Percentiles rank a stretch among this genome's conserved stretches.
Evolutionary conservation across 1,140 invertebrate species (phyloP).

Genomic region (Trissolcus basalis): DNA sequence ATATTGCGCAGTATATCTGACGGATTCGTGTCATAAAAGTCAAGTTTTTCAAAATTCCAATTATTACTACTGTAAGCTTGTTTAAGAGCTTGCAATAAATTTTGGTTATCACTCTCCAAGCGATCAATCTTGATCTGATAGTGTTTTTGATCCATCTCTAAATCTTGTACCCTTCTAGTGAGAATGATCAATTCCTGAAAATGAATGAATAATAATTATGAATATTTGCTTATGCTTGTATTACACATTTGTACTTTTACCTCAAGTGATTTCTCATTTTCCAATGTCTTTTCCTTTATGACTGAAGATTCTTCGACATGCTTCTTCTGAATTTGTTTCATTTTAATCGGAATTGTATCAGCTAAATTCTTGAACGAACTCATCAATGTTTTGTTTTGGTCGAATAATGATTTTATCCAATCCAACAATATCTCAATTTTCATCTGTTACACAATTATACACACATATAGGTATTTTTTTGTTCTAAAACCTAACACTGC

Average conservation of each 20-base stretch:
- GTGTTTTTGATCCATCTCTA: constrained; percentile 61
- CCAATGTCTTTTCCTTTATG: constrained; percentile 64
- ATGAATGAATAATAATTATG: constrained; percentile 4
- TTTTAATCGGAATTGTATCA: constrained; percentile 75
- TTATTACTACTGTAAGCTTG: constrained; percentile 64
- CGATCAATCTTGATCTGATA: constrained; percentile 64
- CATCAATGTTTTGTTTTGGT: constrained; percentile 79
- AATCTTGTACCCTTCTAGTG: constrained; percentile 60
- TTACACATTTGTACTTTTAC: constrained; percentile 41
- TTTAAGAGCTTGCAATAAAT: constrained; percentile 69
- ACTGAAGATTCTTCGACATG: constrained; percentile 70
- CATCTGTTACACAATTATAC: too few relatives aligned
- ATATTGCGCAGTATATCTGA: constrained; percentile 61
- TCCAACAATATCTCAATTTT: constrained; percentile 77
- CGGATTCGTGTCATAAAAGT: constrained; percentile 65
- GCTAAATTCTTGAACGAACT: constrained; percentile 77
- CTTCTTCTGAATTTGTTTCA: constrained; percentile 76
- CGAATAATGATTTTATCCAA: constrained; percentile 77
- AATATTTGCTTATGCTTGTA: neutral
- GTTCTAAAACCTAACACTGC: constrained; percentile 2
- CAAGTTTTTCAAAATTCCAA: constrained; percentile 69
- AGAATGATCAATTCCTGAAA: constrained; percentile 64
- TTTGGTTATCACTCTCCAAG: constrained; percentile 69
- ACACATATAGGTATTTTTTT: too few relatives aligned
- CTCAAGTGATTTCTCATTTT: constrained; percentile 63